phyloP scores from a whole-genome alignment of 2,888 invertebrate species.

The Megaustenia siamemsis region DNA sequence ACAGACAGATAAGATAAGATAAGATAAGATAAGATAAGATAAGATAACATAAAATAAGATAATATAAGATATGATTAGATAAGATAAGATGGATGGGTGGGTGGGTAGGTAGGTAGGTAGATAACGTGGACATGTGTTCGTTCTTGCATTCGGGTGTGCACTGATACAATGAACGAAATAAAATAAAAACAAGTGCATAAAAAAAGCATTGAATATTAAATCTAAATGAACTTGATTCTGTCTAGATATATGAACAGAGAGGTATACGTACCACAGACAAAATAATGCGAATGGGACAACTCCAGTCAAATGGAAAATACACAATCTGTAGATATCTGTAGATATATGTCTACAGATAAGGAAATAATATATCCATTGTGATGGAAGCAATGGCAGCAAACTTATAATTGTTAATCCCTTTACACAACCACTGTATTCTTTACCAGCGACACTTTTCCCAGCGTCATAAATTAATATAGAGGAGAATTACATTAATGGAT shows the following conservation, averaged over 20 bases:
- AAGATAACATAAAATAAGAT: too few species aligned
- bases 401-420: not conserved
- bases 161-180: too few species aligned
- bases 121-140: too few species aligned
- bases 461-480: not conserved
- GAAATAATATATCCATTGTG: not conserved
- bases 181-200: too few species aligned
- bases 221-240: too few species aligned
- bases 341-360: not conserved
- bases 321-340: not conserved
- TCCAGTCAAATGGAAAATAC: not conserved
- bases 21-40: too few species aligned
- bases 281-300: constrained; percentile 14
- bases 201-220: too few species aligned
- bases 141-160: too few species aligned
- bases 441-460: not conserved
- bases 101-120: too few species aligned
- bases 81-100: too few species aligned
- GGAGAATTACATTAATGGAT: not conserved
- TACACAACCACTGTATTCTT: not conserved
- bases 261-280: constrained; percentile 4
- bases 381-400: not conserved
- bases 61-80: too few species aligned
- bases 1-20: too few species aligned
- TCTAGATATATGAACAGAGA: not conserved